These are phyloP conservation scores for Corythaixoides concolor DNA, from an alignment of 2,113 vertebrate species.

Conservation along the genomic window DNA sequence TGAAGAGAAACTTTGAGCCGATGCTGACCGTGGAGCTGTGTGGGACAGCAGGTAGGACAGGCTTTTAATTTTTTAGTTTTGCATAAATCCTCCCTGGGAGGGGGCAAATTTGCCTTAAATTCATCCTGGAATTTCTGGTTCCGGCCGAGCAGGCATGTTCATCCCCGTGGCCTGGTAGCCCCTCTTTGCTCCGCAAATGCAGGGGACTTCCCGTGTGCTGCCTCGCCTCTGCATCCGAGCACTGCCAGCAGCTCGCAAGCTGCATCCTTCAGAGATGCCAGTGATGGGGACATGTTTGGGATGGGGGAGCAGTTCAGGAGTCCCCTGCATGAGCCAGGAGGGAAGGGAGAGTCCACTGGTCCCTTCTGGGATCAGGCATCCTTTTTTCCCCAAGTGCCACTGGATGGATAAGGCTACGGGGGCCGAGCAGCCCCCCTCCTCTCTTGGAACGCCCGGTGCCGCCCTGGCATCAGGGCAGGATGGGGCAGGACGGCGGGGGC, in stretches of 20 bases:
- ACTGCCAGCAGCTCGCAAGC: background rate
- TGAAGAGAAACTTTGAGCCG: conserved; percentile 88
- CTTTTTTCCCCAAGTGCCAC: background rate
- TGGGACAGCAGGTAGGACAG: conserved; percentile 91
- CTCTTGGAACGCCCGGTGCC: background rate
- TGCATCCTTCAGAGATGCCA: background rate
- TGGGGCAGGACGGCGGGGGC: background rate
- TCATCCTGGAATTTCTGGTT: background rate
- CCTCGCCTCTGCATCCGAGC: accelerated
- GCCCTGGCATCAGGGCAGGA: background rate
- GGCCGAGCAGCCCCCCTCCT: background rate
- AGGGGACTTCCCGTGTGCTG: background rate
- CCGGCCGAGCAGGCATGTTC: background rate
- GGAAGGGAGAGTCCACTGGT: background rate
- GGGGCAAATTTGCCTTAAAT: background rate
- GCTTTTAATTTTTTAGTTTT: background rate
- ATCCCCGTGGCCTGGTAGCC: background rate
- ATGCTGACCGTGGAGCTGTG: conserved; percentile 91
- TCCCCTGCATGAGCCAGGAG: background rate
- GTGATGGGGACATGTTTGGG: accelerated
- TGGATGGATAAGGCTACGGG: background rate
- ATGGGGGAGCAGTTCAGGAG: background rate
- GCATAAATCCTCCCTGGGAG: background rate
- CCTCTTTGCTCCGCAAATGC: background rate
- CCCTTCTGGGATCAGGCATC: background rate